Conservation (phyloP, 2,888 invertebrate genomes). For the Tortricodes alternella region DNA sequence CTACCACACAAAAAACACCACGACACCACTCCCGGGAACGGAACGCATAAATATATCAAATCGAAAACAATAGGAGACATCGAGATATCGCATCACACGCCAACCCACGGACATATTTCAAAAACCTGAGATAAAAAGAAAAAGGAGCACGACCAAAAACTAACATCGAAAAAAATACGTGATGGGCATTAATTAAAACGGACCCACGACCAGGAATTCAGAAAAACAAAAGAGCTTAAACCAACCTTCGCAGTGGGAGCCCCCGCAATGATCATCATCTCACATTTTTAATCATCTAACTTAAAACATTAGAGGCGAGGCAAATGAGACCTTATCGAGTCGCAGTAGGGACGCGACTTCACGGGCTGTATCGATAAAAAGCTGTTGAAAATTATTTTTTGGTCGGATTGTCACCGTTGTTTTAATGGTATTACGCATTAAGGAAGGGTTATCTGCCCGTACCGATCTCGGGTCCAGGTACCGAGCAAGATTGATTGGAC, state of each 20-base stretch:
- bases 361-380: constrained; percentile 52
- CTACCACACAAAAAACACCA: constrained; percentile 52
- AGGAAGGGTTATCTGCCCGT: constrained; percentile 78
- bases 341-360: constrained; percentile 49
- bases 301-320: constrained; percentile 53
- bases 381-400: constrained; percentile 80
- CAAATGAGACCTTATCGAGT: constrained; percentile 54
- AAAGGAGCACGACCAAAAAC: constrained; percentile 58
- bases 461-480: constrained; percentile 76
- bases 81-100: constrained; percentile 78
- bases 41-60: constrained; percentile 80
- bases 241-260: constrained; percentile 81
- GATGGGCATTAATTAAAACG: constrained; percentile 84
- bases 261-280: constrained; percentile 80
- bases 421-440: constrained; percentile 82
- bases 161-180: constrained; percentile 79
- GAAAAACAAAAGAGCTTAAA: constrained; percentile 80
- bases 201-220: constrained; percentile 79
- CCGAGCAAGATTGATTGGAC: constrained; percentile 78
- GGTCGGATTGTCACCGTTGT: constrained; percentile 82
- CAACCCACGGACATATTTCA: constrained; percentile 76
- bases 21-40: constrained; percentile 67
- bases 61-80: constrained; percentile 80
- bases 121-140: constrained; percentile 67
- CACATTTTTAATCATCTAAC: constrained; percentile 80